These are phyloP conservation scores for Thamnophis elegans DNA, from an alignment of 2,797 vertebrate genomes.

Conservation along the genomic window DNA sequence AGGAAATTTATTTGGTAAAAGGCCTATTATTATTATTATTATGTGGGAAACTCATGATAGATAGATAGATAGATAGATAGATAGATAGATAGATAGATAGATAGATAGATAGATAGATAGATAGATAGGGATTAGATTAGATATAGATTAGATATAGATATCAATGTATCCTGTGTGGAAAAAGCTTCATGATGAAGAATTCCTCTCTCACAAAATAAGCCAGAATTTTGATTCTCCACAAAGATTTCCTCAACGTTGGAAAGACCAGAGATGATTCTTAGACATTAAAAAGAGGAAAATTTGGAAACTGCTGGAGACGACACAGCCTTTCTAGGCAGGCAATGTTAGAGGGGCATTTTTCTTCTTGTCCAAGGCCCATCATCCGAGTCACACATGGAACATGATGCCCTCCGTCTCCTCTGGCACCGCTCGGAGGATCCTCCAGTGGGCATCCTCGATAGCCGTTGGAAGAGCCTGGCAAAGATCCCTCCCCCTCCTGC, in stretches of 20 bases:
- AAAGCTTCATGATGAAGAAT: no score
- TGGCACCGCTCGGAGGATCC: neutral
- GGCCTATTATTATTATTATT: no score
- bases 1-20: no score
- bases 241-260: neutral
- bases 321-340: neutral
- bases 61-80: no score
- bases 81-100: no score
- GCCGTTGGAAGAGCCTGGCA: neutral
- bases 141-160: no score
- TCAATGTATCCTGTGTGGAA: no score
- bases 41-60: no score
- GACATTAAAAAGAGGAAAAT: neutral
- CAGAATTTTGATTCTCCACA: neutral
- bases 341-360: neutral
- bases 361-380: neutral
- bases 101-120: no score
- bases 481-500: rapidly evolving
- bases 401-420: neutral
- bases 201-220: no score
- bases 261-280: neutral
- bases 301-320: neutral
- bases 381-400: neutral
- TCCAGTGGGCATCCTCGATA: neutral
- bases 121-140: no score